Evolutionary conservation across 2,888 invertebrate species (phyloP), one percentile per base, ranked within the genome.

Genomic region (Ectemnius lituratus): DNA sequence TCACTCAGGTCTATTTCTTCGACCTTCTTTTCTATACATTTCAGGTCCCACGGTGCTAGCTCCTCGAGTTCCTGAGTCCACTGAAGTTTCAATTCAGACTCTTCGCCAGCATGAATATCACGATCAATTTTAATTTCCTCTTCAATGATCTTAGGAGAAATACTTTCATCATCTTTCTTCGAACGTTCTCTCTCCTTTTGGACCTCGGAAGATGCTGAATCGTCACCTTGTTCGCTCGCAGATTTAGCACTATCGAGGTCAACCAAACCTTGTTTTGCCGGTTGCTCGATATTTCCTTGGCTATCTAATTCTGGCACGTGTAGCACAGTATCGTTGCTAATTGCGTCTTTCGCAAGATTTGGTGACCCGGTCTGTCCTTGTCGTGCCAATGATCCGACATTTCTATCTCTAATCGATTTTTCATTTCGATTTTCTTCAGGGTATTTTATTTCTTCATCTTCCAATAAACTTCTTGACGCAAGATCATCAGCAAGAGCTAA

Each of bases 251-350:
- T 23, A 20, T 23, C 62, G 27, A 13, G 14, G 13, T 64, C 75
- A 75, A 73, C 80, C 65, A 57, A 45, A 58, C 56, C 28, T 46
- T 63, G 27, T 79, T 79, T 74, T 73, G 72, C 62, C 66, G 64
- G 62, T 49, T 74, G 62, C 58, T 59, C 56, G 45, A 79, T 72
- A 83, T 76, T 72, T 57, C 23, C 45, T 47, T 20, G 49, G 11
- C 47, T 59, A 14, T 79, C 80, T 78, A 83, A 78, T 84, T 86
- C 66, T 16, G 69, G 52, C 14, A 37, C n/a, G 0, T 52, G 46
- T 76, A 67, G 76, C 71, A 76, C 65, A 79, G 83, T 62, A 58
- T 82, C 74, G 4, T 49, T 18, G 68, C 76, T 83, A 83, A 83
- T 78, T 83, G 62, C 70, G 77, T 78, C 78, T 65, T 74, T 74